phyloP scores from a whole-genome alignment of 2,888 invertebrate species.

The Nemurella pictetii region DNA sequence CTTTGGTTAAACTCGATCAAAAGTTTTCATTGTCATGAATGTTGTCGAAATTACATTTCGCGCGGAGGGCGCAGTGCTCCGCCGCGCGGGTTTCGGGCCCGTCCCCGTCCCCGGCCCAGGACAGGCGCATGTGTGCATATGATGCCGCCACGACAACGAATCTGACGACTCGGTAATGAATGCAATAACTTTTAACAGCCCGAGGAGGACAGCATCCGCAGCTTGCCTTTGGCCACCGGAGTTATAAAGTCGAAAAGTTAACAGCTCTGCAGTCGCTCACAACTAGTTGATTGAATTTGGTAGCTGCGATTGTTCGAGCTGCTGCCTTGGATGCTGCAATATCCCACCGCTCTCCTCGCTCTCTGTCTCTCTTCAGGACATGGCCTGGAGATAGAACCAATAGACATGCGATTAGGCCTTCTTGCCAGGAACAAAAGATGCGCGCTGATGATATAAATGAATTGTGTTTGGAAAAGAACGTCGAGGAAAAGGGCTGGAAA shows the following conservation, averaged over 20 bases:
- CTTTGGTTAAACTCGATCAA: constrained; percentile 29
- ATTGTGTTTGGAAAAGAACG: not conserved
- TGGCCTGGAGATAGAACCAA: not conserved
- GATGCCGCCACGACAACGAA: not conserved
- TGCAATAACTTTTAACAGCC: constrained; percentile 23
- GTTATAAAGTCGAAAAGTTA: not conserved
- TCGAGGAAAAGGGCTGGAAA: not conserved
- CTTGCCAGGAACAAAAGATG: not conserved
- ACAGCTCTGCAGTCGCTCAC: not conserved
- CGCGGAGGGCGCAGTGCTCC: not conserved
- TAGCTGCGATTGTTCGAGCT: not conserved
- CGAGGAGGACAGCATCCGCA: not conserved
- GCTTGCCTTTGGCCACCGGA: not conserved
- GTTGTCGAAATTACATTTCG: constrained; percentile 28
- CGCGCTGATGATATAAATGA: not conserved
- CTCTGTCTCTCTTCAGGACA: not conserved
- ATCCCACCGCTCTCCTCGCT: too few relatives aligned
- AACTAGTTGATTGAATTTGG: not conserved
- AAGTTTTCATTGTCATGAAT: constrained; percentile 28
- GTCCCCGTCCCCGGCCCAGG: too few relatives aligned
- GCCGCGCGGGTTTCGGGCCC: not conserved
- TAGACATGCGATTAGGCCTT: not conserved
- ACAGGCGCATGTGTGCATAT: not conserved
- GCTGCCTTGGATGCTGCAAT: not conserved
- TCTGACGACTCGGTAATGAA: constrained; percentile 20